phyloP scores from a whole-genome alignment of 2,113 vertebrate species.

The Nematolebias whitei region DNA sequence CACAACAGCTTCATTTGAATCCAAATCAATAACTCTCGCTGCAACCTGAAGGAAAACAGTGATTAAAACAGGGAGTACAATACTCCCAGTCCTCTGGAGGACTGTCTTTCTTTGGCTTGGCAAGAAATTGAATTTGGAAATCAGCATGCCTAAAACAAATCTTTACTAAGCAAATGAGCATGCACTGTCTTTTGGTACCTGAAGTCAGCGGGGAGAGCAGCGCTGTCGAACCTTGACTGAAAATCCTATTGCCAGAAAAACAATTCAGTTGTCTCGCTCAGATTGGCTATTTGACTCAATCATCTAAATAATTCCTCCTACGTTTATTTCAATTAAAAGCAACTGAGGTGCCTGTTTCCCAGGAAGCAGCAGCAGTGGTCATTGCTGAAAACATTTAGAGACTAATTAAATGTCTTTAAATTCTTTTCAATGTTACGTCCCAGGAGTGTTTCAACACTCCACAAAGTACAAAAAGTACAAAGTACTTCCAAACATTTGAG shows the following conservation, averaged over 20 bases:
- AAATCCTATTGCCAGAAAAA: slow-evolving; percentile 69
- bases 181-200: slow-evolving; percentile 69
- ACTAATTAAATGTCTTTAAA: slow-evolving; percentile 56
- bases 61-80: slow-evolving; percentile 54
- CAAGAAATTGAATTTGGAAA: slow-evolving; percentile 71
- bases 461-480: slow-evolving; percentile 30
- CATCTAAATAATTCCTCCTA: slow-evolving; percentile 74
- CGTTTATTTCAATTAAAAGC: slow-evolving; percentile 86
- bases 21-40: slow-evolving; percentile 68
- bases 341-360: slow-evolving; percentile 52
- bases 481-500: slow-evolving; percentile 33
- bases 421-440: slow-evolving; percentile 43
- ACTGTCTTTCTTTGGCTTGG: slow-evolving; percentile 55
- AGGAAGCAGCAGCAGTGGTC: slow-evolving; percentile 63
- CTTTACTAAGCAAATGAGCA: slow-evolving; percentile 72
- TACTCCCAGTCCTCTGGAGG: slow-evolving; percentile 50
- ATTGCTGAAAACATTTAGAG: slow-evolving; percentile 61
- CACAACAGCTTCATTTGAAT: slow-evolving; percentile 65
- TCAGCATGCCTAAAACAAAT: slow-evolving; percentile 54
- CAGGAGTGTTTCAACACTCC: slow-evolving; percentile 29
- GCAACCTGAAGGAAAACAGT: slow-evolving; percentile 65
- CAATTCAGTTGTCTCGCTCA: slow-evolving; percentile 74
- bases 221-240: slow-evolving; percentile 72
- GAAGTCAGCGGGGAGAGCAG: slow-evolving; percentile 74
- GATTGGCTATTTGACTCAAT: slow-evolving; percentile 83